phyloP scores from a whole-genome alignment of 2,888 invertebrate genomes.

The Xestobium rufovillosum region DNA sequence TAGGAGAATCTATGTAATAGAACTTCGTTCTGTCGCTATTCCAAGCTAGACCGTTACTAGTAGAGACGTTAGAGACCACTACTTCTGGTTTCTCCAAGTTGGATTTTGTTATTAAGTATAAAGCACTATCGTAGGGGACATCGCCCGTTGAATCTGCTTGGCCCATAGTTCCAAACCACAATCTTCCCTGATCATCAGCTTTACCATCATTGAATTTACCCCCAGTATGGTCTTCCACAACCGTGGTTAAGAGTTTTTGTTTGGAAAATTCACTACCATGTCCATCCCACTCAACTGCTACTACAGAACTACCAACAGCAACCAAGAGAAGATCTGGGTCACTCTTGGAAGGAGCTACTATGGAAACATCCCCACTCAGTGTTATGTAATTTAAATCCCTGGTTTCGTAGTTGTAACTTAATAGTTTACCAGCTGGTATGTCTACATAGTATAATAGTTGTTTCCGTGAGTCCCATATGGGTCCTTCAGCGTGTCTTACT shows the following conservation, averaged over 20 bases:
- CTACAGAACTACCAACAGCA: constrained; percentile 27
- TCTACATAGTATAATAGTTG: constrained; percentile 32
- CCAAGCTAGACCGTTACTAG: constrained; percentile 80
- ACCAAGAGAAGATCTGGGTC: constrained; percentile 29
- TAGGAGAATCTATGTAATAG: constrained; percentile 72
- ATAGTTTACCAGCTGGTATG: constrained; percentile 29
- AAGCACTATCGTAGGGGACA: constrained; percentile 49
- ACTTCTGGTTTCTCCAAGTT: constrained; percentile 30
- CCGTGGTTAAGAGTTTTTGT: constrained; percentile 35
- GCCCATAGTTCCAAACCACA: constrained; percentile 59
- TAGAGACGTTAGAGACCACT: constrained; percentile 45
- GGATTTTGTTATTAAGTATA: constrained; percentile 50
- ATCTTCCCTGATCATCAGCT: constrained; percentile 48
- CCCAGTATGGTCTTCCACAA: constrained; percentile 43
- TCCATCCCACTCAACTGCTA: constrained; percentile 11
- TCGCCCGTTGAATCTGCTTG: constrained; percentile 45
- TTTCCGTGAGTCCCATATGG: constrained; percentile 30
- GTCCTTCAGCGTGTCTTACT: constrained; percentile 31
- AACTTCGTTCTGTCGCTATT: constrained; percentile 59
- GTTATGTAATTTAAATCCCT: constrained; percentile 21
- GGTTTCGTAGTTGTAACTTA: constrained; percentile 29
- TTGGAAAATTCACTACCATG: constrained; percentile 16
- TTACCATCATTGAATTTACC: constrained; percentile 56
- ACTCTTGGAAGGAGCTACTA: constrained; percentile 27
- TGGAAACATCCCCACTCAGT: constrained; percentile 23